Evolutionary conservation across 1,140 invertebrate genomes (phyloP).

Genomic region (Drosophila serrata): DNA sequence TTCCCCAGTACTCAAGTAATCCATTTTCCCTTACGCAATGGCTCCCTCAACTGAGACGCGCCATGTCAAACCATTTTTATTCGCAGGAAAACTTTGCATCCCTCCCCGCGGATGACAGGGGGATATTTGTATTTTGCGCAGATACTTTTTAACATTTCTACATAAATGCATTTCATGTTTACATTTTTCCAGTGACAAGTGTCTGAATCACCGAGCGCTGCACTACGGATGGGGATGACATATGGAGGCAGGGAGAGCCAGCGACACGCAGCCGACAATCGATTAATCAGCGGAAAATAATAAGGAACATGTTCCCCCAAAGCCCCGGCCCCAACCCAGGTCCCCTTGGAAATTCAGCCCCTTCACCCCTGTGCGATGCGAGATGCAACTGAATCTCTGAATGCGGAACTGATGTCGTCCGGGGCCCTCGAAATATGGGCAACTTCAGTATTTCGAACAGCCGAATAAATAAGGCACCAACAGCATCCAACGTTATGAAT

Average conservation of each 20-base stretch:
- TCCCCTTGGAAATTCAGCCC: constrained; percentile 12
- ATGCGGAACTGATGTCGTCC: constrained; percentile 70
- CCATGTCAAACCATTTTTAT: constrained; percentile 50
- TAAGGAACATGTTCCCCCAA: constrained; percentile 72
- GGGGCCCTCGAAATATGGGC: constrained; percentile 61
- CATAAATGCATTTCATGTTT: constrained; percentile 84
- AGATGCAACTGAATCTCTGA: constrained; percentile 66
- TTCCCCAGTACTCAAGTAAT: neutral
- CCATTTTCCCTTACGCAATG: constrained; percentile 30
- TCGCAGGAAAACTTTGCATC: constrained; percentile 40
- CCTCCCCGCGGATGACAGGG: constrained; percentile 11
- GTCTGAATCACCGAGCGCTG: constrained; percentile 75
- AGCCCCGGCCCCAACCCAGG: neutral
- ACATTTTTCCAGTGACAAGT: constrained; percentile 83
- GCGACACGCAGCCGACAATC: constrained; percentile 81
- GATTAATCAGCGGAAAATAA: constrained; percentile 83
- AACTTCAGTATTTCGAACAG: constrained; percentile 71
- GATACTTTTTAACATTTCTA: constrained; percentile 66
- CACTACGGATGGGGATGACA: constrained; percentile 65
- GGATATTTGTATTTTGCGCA: constrained; percentile 48
- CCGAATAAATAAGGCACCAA: constrained; percentile 66
- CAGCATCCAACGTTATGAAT: constrained; percentile 45
- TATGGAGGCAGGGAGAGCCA: constrained; percentile 74
- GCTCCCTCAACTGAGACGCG: constrained; percentile 43
- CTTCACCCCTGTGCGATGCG: neutral